These are phyloP conservation scores for Helostoma temminkii DNA, from an alignment of 2,797 vertebrate species.

Conservation along the genomic window DNA sequence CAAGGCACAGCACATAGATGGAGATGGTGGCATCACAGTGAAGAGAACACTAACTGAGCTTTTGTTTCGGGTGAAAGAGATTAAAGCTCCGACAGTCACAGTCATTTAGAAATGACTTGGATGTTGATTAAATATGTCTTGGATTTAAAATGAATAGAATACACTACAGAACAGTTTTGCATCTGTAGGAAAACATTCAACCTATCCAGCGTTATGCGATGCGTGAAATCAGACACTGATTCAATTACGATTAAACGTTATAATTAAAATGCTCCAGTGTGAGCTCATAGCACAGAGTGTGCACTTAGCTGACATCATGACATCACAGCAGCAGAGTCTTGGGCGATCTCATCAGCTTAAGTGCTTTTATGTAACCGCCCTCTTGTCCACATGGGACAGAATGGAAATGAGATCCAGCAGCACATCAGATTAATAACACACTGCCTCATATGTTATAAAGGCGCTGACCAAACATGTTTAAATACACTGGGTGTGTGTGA, in stretches of 20 bases:
- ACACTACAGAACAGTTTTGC: background rate
- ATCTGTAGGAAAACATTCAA: background rate
- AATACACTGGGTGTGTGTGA: background rate
- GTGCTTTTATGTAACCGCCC: slow-evolving; percentile 70
- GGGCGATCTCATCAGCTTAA: slow-evolving; percentile 73
- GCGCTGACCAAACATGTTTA: background rate
- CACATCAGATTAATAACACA: slow-evolving; percentile 55
- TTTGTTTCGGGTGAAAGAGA: slow-evolving; percentile 30
- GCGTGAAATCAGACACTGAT: slow-evolving; percentile 1
- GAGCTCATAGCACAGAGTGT: slow-evolving; percentile 53
- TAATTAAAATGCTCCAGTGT: slow-evolving; percentile 25
- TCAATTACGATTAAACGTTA: slow-evolving; percentile 22
- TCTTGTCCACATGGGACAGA: slow-evolving; percentile 36
- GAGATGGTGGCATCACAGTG: slow-evolving; percentile 21
- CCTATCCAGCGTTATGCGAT: background rate
- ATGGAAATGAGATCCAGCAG: slow-evolving; percentile 49
- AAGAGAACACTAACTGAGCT: slow-evolving; percentile 7
- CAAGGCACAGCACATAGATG: slow-evolving; percentile 41
- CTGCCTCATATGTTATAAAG: slow-evolving; percentile 16
- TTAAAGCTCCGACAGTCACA: slow-evolving; percentile 17
- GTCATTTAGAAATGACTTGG: background rate
- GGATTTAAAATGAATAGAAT: background rate
- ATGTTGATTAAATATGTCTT: background rate
- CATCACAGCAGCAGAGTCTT: slow-evolving; percentile 46
- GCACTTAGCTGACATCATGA: slow-evolving; percentile 48